Base-by-base conservation (phyloP, 2,888 invertebrate species). In the Polydrusus tereticollis region DNA sequence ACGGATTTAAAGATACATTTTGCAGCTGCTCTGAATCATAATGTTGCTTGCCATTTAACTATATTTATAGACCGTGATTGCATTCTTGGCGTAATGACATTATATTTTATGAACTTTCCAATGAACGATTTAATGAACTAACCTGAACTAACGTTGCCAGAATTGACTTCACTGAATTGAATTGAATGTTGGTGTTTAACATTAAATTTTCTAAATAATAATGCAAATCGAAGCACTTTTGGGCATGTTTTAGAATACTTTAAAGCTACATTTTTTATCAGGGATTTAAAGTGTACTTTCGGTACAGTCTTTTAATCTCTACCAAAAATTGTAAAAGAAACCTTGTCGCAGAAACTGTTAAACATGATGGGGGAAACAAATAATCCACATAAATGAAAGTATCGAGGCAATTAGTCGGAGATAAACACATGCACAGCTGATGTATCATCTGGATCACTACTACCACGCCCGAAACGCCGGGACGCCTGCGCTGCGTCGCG, bases 381-480 rank as follows among this genome's bases (percentile, higher is more conserved):
- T 73, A 73, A 73, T 66, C 73, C 69, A 69, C 69, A 66, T 73
- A 73, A 73, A 73, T 69, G 43, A 69, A 69, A 73, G 45, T 59
- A 66, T 60, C 65, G 47, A 62, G 69, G 65, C 69, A 64, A 73
- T 69, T 73, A 69, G 67, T 65, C 65, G 69, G 60, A 73, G 70
- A 70, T 76, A 73, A 72, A 80, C 80, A 83, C 81, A 81, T 79
- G 80, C 81, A 82, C 82, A 82, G 82, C 82, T 82, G 82, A 82
- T 82, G 81, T 81, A 81, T 82, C 81, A 82, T 80, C 80, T 81
- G 82, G 82, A 83, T 82, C 83, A 83, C 82, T 82, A 84, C 84
- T 83, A 85, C 85, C 83, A 85, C 85, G 84, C 85, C 85, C 82
- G 80, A 80, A 82, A 82, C 80, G 79, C 77, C 72, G 81, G 81